These are phyloP conservation scores for Oscheius sp. DNA, from an alignment of 2,888 invertebrate species.

Conservation along the genomic window DNA sequence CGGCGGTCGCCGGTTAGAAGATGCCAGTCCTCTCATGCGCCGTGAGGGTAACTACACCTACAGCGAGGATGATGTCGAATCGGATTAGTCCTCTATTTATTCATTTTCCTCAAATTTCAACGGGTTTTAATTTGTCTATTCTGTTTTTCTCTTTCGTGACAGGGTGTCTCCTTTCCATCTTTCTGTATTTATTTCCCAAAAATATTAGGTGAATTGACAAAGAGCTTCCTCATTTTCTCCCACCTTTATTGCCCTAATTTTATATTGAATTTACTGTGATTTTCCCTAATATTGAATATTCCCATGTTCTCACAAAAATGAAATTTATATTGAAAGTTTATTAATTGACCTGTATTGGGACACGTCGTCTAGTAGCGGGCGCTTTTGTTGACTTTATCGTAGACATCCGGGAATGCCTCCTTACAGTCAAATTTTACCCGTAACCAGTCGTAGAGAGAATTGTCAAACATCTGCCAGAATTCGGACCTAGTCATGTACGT, in stretches of 20 bases:
- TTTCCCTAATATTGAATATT: not conserved
- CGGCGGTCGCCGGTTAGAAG: constrained; percentile 45
- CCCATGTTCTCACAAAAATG: no score
- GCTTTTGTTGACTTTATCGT: constrained; percentile 79
- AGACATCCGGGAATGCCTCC: constrained; percentile 85
- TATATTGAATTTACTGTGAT: constrained; percentile 25
- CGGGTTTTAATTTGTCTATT: not conserved
- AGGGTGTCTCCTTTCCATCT: constrained; percentile 9
- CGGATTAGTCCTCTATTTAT: constrained; percentile 10
- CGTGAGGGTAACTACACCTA: constrained; percentile 59
- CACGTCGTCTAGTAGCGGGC: constrained; percentile 70
- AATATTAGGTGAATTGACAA: constrained; percentile 11
- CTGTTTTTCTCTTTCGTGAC: constrained; percentile 2
- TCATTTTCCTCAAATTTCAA: not conserved
- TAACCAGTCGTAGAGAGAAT: constrained; percentile 79
- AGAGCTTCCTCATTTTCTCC: constrained; percentile 8
- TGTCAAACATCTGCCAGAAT: constrained; percentile 85
- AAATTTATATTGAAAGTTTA: no score
- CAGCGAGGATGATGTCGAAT: constrained; percentile 45
- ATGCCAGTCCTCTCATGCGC: constrained; percentile 63
- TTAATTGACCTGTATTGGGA: no score
- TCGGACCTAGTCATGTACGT: constrained; percentile 83
- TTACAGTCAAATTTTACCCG: constrained; percentile 77
- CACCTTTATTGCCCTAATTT: not conserved
- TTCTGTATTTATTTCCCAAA: not conserved